Conservation (phyloP, 2,888 invertebrate species). For the Scaptomyza reducta region DNA sequence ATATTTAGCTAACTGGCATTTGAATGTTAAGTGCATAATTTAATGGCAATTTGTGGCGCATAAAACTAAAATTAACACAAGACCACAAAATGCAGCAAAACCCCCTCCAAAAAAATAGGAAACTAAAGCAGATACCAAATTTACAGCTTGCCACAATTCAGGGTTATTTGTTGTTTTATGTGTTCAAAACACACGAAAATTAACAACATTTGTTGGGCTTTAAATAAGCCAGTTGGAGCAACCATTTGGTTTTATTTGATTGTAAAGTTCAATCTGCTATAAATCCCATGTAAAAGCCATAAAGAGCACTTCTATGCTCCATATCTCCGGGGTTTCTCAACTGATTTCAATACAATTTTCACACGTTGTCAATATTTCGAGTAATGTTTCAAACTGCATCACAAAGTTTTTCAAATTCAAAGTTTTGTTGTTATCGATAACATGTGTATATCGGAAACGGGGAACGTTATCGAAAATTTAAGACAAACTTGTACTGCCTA, state of each 20-base stretch:
- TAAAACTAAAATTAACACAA: conserved; percentile 12
- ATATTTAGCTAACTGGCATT: conserved; percentile 25
- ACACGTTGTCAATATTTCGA: no score
- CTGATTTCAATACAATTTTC: no score
- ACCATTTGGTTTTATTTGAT: conserved; percentile 18
- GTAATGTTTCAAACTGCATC: no score
- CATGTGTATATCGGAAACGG: no score
- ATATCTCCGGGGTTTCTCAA: no score
- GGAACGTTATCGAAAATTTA: no score
- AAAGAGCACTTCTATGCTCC: no score
- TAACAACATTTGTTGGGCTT: conserved; percentile 42
- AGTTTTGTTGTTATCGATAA: no score
- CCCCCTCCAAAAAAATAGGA: no score
- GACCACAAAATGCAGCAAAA: conserved; percentile 26
- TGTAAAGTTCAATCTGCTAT: conserved; percentile 28
- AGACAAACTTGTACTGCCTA: no score
- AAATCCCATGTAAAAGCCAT: conserved; percentile 22
- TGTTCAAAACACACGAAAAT: conserved; percentile 48
- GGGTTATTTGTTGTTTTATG: conserved; percentile 30
- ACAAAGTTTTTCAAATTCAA: no score
- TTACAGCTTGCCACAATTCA: conserved; percentile 20
- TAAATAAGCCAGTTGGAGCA: conserved; percentile 34
- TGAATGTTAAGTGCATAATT: conserved; percentile 53
- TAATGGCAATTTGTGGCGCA: conserved; percentile 26
- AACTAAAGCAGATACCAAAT: not conserved